Conservation (phyloP, 2,797 vertebrate species). For the Acipenser ruthenus region DNA sequence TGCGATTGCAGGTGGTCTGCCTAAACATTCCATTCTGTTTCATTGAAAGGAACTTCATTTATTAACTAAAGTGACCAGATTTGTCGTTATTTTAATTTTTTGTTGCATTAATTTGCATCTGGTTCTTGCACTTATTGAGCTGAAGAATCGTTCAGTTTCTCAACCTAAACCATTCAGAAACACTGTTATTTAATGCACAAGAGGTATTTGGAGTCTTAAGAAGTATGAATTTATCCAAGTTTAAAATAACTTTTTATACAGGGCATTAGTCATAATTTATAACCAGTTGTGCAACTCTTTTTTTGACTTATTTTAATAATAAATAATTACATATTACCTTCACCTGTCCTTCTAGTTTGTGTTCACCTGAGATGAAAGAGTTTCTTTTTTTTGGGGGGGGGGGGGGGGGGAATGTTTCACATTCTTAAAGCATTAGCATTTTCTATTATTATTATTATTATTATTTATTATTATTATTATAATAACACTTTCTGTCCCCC, state of each 20-base stretch:
- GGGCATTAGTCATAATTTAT: constrained; percentile 64
- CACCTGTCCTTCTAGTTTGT: constrained; percentile 64
- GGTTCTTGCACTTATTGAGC: constrained; percentile 73
- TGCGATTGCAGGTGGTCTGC: constrained; percentile 56
- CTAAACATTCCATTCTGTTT: constrained; percentile 69
- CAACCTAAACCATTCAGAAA: constrained; percentile 69
- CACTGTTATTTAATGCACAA: background rate
- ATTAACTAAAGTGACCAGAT: constrained; percentile 58
- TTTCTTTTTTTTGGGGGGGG: constrained; percentile 2
- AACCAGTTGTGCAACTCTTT: constrained; percentile 68
- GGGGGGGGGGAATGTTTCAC: too few species aligned
- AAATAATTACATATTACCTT: constrained; percentile 74
- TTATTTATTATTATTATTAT: too few species aligned
- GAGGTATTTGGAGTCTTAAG: background rate
- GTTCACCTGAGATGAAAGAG: constrained; percentile 48
- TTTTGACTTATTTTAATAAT: constrained; percentile 67
- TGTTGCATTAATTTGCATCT: constrained; percentile 59
- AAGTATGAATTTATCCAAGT: too few species aligned
- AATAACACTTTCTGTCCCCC: too few species aligned
- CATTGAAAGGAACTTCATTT: constrained; percentile 72
- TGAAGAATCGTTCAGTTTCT: constrained; percentile 73
- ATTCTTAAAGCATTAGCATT: too few species aligned
- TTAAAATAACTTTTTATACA: constrained; percentile 28
- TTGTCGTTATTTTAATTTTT: too few species aligned
- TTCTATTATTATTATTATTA: too few species aligned